Conservation (phyloP, 2,797 vertebrate species). For the Typhlichthys eigenmanni region DNA sequence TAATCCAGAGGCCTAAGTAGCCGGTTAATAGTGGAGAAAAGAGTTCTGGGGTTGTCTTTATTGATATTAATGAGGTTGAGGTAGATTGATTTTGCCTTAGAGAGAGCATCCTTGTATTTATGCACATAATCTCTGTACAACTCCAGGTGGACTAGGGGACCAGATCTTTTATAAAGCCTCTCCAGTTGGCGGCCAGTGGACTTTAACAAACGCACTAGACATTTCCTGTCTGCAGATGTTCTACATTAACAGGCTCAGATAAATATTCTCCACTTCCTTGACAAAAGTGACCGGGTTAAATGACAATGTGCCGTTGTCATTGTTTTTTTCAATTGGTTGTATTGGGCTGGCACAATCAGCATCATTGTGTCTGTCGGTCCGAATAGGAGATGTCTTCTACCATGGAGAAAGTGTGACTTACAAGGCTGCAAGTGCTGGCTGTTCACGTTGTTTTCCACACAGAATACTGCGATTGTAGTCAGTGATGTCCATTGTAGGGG, state of each 20-base stretch:
- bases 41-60: too few species aligned
- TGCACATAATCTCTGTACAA: too few species aligned
- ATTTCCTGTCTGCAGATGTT: constrained; percentile 65
- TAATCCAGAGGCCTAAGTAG: too few species aligned
- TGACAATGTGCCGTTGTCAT: constrained; percentile 67
- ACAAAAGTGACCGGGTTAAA: constrained; percentile 17
- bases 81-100: too few species aligned
- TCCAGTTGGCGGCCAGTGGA: background rate
- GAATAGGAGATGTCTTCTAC: constrained; percentile 68
- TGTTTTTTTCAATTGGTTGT: constrained; percentile 39
- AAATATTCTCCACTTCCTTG: constrained; percentile 64
- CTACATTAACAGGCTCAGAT: constrained; percentile 46
- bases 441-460: constrained; percentile 45
- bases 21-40: too few species aligned
- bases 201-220: background rate
- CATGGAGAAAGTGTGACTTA: constrained; percentile 44
- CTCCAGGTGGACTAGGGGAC: too few species aligned
- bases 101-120: too few species aligned
- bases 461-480: constrained; percentile 38
- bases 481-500: constrained; percentile 1
- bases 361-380: constrained; percentile 58
- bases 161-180: too few species aligned
- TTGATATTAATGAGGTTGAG: too few species aligned
- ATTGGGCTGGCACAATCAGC: constrained; percentile 59
- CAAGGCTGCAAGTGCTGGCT: constrained; percentile 41